These are phyloP conservation scores for Calyptomena viridis DNA, from an alignment of 2,113 vertebrate species.

Conservation along the genomic window DNA sequence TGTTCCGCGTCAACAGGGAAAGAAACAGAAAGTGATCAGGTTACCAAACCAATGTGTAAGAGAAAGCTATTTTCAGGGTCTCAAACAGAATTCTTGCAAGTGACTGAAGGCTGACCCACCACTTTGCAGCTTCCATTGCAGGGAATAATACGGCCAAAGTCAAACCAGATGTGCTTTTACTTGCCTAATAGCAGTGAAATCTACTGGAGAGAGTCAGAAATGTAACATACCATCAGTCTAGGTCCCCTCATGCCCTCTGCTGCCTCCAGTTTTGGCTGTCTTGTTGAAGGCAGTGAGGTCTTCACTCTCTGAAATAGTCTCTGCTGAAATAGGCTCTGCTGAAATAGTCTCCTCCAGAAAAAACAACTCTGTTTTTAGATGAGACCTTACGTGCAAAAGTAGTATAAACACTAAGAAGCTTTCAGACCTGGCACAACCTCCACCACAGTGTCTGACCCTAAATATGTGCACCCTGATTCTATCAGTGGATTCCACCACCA, in stretches of 20 bases:
- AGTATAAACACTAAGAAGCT: not conserved
- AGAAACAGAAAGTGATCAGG: not conserved
- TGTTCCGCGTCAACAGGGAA: not conserved
- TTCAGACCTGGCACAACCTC: not conserved
- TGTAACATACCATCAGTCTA: not conserved
- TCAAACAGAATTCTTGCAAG: not conserved
- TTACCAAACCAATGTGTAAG: fast-evolving
- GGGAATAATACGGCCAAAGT: not conserved
- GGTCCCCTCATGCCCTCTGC: not conserved
- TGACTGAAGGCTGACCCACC: not conserved
- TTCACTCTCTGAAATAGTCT: too few relatives aligned
- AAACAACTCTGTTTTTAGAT: not conserved
- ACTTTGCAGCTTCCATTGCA: not conserved
- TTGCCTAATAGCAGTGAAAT: not conserved
- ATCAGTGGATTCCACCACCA: not conserved
- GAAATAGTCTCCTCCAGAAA: not conserved
- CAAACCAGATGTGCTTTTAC: not conserved
- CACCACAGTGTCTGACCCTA: not conserved
- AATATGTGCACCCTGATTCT: not conserved
- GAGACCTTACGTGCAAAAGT: not conserved
- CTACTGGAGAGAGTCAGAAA: not conserved
- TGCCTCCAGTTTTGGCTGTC: not conserved
- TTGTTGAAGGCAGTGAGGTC: not conserved
- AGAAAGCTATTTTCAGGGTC: not conserved
- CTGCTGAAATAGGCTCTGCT: not conserved